Conservation (phyloP, 2,888 invertebrate genomes). For the Drosophila neotestacea region DNA sequence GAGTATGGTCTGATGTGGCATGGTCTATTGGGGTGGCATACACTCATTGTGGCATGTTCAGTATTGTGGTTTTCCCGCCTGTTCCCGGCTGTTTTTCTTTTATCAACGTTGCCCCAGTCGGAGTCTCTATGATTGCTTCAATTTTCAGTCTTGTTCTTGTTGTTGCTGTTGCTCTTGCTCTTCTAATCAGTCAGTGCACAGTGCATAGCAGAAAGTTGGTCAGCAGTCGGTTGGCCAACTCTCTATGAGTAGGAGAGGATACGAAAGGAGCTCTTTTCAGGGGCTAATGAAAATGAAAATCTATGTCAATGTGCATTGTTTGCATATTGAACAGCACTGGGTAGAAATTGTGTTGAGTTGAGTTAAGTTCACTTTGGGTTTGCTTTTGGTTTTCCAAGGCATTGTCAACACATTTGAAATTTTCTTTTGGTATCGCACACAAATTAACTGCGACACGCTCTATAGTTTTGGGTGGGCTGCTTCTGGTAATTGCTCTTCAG, state of each 20-base stretch:
- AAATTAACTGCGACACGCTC: slow-evolving; percentile 57
- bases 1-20: neutral
- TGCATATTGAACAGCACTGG: slow-evolving; percentile 52
- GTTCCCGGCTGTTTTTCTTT: slow-evolving; percentile 59
- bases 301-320: slow-evolving; percentile 69
- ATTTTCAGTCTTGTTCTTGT: slow-evolving; percentile 10
- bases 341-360: slow-evolving; percentile 23
- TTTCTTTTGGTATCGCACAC: slow-evolving; percentile 32
- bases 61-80: slow-evolving; percentile 69
- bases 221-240: slow-evolving; percentile 39
- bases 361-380: slow-evolving; percentile 18
- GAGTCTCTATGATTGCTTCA: slow-evolving; percentile 44
- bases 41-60: slow-evolving; percentile 50
- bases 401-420: slow-evolving; percentile 33
- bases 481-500: slow-evolving; percentile 41
- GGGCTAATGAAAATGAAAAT: slow-evolving; percentile 70
- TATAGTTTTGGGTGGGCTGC: slow-evolving; percentile 32
- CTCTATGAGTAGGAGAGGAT: neutral
- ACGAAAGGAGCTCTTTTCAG: neutral
- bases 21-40: slow-evolving; percentile 7
- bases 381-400: slow-evolving; percentile 7
- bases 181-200: slow-evolving; percentile 68
- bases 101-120: slow-evolving; percentile 66
- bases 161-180: slow-evolving; percentile 17
- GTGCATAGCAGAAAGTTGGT: slow-evolving; percentile 49